Conservation (phyloP, 1,140 invertebrate species). For the Brachionus koreanus region DNA sequence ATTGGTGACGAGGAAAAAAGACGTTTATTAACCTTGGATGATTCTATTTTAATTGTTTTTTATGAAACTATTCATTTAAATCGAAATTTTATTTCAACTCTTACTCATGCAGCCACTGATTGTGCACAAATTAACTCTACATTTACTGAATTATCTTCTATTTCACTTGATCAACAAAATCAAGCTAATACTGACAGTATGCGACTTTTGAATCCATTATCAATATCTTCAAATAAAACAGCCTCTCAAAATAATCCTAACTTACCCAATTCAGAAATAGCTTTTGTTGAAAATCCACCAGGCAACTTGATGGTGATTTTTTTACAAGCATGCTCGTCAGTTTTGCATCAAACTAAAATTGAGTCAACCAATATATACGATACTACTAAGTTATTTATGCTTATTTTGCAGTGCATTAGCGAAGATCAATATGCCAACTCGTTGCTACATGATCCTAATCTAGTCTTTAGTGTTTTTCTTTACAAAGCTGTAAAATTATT, state of each 20-base stretch:
- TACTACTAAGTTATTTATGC: slow-evolving; percentile 85
- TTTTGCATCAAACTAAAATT: slow-evolving; percentile 28
- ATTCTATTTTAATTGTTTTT: slow-evolving; percentile 80
- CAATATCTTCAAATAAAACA: slow-evolving; percentile 45
- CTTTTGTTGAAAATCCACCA: neutral
- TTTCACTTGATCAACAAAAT: slow-evolving; percentile 61
- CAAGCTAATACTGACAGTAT: slow-evolving; percentile 56
- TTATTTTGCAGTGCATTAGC: slow-evolving; percentile 87
- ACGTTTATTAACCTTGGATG: slow-evolving; percentile 61
- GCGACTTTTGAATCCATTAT: slow-evolving; percentile 47
- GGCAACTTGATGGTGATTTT: slow-evolving; percentile 32
- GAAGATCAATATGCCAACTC: slow-evolving; percentile 97
- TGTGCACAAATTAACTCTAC: slow-evolving; percentile 45
- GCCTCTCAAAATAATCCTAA: neutral
- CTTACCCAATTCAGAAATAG: neutral
- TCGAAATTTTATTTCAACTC: slow-evolving; percentile 88
- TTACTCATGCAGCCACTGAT: slow-evolving; percentile 70
- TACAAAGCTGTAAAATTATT: slow-evolving; percentile 67
- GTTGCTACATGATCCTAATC: slow-evolving; percentile 90
- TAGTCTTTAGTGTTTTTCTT: slow-evolving; percentile 84
- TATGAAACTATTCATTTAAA: slow-evolving; percentile 94
- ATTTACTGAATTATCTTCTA: slow-evolving; percentile 61
- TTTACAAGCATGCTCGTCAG: slow-evolving; percentile 29
- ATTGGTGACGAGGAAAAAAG: slow-evolving; percentile 77
- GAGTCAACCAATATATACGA: slow-evolving; percentile 67